These are phyloP conservation scores for Zaprionus taronus DNA, from an alignment of 1,140 invertebrate genomes.

Conservation along the genomic window DNA sequence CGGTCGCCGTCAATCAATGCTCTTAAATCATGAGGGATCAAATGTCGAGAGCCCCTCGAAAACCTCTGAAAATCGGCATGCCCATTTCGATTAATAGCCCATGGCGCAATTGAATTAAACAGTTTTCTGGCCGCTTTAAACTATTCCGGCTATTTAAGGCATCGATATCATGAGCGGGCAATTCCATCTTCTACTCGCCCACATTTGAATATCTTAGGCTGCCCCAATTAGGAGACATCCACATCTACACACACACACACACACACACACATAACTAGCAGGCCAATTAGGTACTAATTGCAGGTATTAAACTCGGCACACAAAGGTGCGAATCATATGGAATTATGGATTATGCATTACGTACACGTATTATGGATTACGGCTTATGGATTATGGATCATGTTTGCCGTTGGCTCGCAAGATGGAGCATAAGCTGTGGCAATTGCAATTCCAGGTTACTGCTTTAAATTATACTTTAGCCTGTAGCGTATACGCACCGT, in stretches of 20 bases:
- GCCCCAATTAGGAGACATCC: not conserved
- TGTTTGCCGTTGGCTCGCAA: too few species aligned
- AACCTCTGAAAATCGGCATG: not conserved
- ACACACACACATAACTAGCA: not conserved
- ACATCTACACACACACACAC: not conserved
- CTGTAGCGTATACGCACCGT: too few species aligned
- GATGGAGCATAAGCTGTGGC: not conserved
- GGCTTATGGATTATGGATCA: not conserved
- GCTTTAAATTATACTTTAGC: too few species aligned
- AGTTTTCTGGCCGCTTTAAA: not conserved
- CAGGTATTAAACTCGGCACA: not conserved
- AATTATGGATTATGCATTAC: slow-evolving; percentile 1
- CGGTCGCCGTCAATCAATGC: not conserved
- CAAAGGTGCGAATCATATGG: not conserved
- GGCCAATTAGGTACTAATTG: not conserved
- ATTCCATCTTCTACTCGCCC: too few species aligned
- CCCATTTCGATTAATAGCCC: not conserved
- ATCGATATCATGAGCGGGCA: not conserved
- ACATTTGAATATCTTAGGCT: not conserved
- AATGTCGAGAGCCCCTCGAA: not conserved
- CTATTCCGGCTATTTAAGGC: not conserved
- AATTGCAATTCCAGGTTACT: not conserved
- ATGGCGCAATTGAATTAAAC: not conserved
- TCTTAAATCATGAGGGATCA: not conserved
- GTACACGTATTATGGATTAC: not conserved